A percentile compares a stretch with the other conserved stretches of the same genome.
These are phyloP conservation scores for Calameuta filiformis DNA, from an alignment of 2,888 invertebrate genomes.

Conservation along the genomic window DNA sequence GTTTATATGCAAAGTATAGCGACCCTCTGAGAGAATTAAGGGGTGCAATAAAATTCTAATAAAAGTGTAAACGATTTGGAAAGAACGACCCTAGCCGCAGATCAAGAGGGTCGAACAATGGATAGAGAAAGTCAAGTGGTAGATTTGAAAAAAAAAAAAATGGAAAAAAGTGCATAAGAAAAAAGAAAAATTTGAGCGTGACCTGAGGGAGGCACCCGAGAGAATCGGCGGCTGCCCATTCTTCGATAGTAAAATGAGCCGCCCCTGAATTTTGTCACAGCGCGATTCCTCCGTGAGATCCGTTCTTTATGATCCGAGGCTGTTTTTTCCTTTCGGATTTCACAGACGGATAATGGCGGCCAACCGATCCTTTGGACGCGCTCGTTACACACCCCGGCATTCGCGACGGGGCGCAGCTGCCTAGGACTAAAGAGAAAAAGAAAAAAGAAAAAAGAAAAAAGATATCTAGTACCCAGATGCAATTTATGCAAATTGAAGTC, in stretches of 20 bases:
- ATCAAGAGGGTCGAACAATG: too few relatives aligned
- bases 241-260: slow-evolving; percentile 24
- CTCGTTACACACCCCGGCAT: slow-evolving; percentile 59
- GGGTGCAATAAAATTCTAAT: background rate
- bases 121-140: too few relatives aligned
- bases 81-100: background rate
- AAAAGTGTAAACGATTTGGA: background rate
- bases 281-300: slow-evolving; percentile 54
- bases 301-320: slow-evolving; percentile 47
- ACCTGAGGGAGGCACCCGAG: background rate
- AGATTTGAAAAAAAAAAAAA: too few relatives aligned
- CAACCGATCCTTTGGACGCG: slow-evolving; percentile 63
- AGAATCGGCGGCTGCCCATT: background rate
- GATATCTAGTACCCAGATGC: background rate
- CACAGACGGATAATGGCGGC: slow-evolving; percentile 58
- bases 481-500: slow-evolving; percentile 14
- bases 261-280: slow-evolving; percentile 54
- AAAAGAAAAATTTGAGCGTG: background rate
- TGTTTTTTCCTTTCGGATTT: slow-evolving; percentile 52
- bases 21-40: background rate
- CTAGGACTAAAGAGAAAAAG: slow-evolving; percentile 31
- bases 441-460: slow-evolving; percentile 11
- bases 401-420: slow-evolving; percentile 61
- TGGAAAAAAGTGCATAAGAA: too few relatives aligned
- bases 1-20: too few relatives aligned